These are phyloP conservation scores for Alligator mississippiensis DNA, from an alignment of 2,113 vertebrate species.

Conservation along the genomic window DNA sequence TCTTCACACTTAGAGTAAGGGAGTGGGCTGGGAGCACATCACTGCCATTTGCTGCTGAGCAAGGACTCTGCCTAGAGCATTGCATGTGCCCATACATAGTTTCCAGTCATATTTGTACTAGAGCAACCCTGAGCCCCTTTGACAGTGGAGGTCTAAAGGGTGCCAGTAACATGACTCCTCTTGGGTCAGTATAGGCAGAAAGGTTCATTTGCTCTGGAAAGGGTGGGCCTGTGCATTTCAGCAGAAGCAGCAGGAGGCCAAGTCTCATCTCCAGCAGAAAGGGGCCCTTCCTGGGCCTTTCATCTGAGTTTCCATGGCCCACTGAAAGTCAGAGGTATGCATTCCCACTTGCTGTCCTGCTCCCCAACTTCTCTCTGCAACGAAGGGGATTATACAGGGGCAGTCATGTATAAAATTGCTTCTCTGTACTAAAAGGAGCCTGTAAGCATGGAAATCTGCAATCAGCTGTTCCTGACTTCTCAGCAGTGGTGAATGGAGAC, in stretches of 20 bases:
- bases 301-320: not conserved
- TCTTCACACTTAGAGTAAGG: not conserved
- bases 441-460: not conserved
- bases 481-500: not conserved
- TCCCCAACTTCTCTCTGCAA: not conserved
- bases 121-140: not conserved
- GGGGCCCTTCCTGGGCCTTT: accelerated
- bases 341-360: accelerated
- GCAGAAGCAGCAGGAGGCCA: no score
- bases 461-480: not conserved
- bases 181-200: not conserved
- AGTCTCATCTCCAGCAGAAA: not conserved
- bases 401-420: slow-evolving; percentile 24
- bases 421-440: not conserved
- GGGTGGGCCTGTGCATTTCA: not conserved
- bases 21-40: not conserved
- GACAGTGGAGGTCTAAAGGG: not conserved
- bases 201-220: not conserved
- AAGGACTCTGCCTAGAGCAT: not conserved
- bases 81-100: accelerated
- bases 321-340: not conserved
- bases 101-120: not conserved
- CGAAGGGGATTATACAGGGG: accelerated
- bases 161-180: not conserved
- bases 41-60: not conserved